Evolutionary conservation across 1,140 invertebrate species (phyloP), one percentile per base, ranked within the genome.

Genomic region (Drosophila suzukii): DNA sequence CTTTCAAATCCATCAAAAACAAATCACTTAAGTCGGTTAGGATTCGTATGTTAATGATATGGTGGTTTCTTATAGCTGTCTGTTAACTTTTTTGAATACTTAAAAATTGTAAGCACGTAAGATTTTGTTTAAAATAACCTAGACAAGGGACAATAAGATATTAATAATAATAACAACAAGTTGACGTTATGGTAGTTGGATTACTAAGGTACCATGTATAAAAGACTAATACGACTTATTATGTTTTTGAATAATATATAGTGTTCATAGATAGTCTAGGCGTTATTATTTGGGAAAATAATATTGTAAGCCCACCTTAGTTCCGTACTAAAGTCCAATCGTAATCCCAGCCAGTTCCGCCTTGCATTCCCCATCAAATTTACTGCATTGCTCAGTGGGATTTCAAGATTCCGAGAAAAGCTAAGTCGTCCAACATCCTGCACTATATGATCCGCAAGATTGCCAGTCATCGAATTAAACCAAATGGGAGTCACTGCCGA

Each of bases 401-500:
- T 53, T 53, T 7, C 38, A 13, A 41, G 53, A 41, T 71, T 71
- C 67, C 15, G 20, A 41, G 67, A 71, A 71, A 11, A 8, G 17
- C 4, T 13, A 24, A 65, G 32, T 8, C 38, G 44, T 13, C 43
- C 67, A 15, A 57, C 51, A 58, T 71, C 65, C 66, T 71, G 41
- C 6, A 57, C 24, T 51, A 13, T 4, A 11, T 12, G n/a, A 47
- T 62, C 38, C 13, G 15, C 17, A 30, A 15, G 27, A 70, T 20
- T 17, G 49, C 24, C 49, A 68, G 67, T 71, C 67, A 71, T 55
- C n/a, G 12, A 10, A 55, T 34, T 17, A 51, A 34, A 7, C 6
- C 36, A 10, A 27, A 17, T 65, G 65, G 60, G 60, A 71, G 51
- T 57, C 50, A 70, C 34, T 70, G 11, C 4, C 8, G n/a, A 51